Evolutionary conservation across 1,140 invertebrate species (phyloP).

Genomic region (Tenebrio molitor): DNA sequence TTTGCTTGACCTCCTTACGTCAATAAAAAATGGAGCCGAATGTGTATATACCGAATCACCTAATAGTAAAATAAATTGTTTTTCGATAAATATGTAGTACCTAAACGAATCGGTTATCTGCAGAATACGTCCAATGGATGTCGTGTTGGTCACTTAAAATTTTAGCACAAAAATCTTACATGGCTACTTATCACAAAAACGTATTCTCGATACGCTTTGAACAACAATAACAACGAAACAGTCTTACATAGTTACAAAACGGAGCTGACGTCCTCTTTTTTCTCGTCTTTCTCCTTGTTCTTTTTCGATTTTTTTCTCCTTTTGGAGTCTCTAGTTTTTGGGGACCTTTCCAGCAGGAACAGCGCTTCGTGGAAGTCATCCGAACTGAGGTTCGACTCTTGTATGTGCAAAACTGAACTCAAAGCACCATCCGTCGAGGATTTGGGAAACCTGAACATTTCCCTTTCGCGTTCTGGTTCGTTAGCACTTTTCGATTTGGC

Average conservation of each 20-base stretch:
- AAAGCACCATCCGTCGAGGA: constrained; percentile 72
- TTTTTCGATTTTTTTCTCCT: constrained; percentile 66
- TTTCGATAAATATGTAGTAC: too few relatives aligned
- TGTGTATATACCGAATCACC: too few relatives aligned
- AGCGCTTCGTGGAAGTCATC: constrained; percentile 75
- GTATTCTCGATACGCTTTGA: constrained; percentile 48
- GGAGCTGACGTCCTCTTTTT: constrained; percentile 63
- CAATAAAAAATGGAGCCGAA: too few relatives aligned
- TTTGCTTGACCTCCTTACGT: too few relatives aligned
- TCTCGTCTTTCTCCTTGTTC: constrained; percentile 64
- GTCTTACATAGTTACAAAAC: constrained; percentile 58
- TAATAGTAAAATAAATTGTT: too few relatives aligned
- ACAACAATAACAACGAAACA: constrained; percentile 49
- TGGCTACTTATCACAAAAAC: constrained; percentile 52
- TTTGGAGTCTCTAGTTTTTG: constrained; percentile 68
- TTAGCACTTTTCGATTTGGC: constrained; percentile 69
- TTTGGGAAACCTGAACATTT: constrained; percentile 72
- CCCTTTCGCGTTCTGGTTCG: constrained; percentile 69
- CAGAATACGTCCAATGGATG: background rate
- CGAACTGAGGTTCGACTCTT: constrained; percentile 73
- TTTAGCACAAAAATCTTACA: constrained; percentile 44
- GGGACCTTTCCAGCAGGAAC: constrained; percentile 71
- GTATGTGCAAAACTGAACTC: constrained; percentile 73
- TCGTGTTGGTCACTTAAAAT: constrained; percentile 50
- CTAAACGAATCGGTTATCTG: background rate